Evolutionary conservation across 2,797 vertebrate genomes (phyloP).

Genomic region (Prunella strophiata): DNA sequence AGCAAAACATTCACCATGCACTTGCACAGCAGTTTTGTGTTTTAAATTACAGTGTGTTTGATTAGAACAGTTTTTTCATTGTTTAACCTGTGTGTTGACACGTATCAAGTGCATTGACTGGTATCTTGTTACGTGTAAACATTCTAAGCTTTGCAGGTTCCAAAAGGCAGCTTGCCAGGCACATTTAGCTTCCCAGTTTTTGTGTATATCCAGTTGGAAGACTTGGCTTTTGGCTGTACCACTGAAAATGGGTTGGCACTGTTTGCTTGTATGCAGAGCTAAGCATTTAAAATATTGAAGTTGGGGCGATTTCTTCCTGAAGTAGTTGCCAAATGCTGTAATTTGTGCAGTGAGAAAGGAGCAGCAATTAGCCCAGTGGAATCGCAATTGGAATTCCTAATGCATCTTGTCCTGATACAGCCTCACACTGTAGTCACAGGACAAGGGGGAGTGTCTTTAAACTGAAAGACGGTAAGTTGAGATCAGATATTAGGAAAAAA

Average conservation of each 20-base stretch:
- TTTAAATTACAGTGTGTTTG: neutral
- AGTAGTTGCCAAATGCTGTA: neutral
- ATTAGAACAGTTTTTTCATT: neutral
- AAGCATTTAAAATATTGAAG: constrained; percentile 14
- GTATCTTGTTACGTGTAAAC: neutral
- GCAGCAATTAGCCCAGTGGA: neutral
- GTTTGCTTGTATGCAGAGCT: constrained; percentile 1
- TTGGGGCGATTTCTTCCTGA: neutral
- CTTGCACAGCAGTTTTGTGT: neutral
- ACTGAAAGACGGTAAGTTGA: neutral
- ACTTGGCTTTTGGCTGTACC: neutral
- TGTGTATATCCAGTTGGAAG: constrained; percentile 2
- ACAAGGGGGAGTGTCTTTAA: neutral
- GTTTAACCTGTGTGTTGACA: neutral
- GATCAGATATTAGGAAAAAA: neutral
- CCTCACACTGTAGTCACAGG: neutral
- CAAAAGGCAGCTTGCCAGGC: neutral
- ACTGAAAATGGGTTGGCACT: constrained; percentile 7
- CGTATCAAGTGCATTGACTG: neutral
- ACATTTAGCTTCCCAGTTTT: neutral
- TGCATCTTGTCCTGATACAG: neutral
- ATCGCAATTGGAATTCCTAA: neutral
- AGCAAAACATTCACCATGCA: neutral
- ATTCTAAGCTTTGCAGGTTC: neutral
- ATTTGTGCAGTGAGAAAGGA: neutral